Conservation (phyloP, 2,797 vertebrate genomes). For the Sparidentex hasta region DNA sequence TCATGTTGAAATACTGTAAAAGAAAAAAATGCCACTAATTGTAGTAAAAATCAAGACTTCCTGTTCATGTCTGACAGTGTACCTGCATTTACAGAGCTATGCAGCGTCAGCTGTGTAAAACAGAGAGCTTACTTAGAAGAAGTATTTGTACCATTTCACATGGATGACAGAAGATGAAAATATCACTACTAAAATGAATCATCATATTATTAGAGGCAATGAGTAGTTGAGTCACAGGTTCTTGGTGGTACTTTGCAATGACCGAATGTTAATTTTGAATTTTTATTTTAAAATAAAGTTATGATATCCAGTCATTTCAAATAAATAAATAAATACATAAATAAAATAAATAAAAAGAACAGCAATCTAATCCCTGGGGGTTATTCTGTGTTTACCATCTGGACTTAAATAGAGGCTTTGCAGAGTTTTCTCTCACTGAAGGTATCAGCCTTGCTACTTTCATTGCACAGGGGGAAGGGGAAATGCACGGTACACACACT, state of each 20-base stretch:
- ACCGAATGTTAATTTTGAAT: constrained; percentile 41
- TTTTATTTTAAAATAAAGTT: constrained; percentile 37
- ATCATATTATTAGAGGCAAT: constrained; percentile 12
- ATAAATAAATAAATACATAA: not conserved
- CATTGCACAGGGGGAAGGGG: constrained; percentile 22
- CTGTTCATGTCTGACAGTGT: constrained; percentile 18
- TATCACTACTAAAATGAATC: constrained; percentile 6
- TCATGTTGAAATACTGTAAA: constrained; percentile 60
- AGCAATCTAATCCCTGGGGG: not conserved
- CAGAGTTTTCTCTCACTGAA: constrained; percentile 24
- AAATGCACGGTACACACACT: constrained; percentile 30
- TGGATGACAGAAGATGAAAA: constrained; percentile 15
- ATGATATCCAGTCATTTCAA: not conserved
- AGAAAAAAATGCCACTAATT: constrained; percentile 49
- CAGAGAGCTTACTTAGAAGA: not conserved
- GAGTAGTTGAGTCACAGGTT: constrained; percentile 26
- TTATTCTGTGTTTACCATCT: constrained; percentile 31
- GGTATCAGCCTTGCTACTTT: constrained; percentile 29
- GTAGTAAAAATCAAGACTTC: constrained; percentile 29
- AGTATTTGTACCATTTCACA: constrained; percentile 6
- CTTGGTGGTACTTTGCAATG: not conserved
- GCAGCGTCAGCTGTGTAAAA: constrained; percentile 1
- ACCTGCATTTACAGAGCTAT: not conserved
- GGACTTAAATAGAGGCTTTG: constrained; percentile 35
- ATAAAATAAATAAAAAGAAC: not conserved